Evolutionary conservation across 2,888 invertebrate genomes (phyloP), one percentile per base, ranked within the genome.

Genomic region (Rhabditoides inermis): DNA sequence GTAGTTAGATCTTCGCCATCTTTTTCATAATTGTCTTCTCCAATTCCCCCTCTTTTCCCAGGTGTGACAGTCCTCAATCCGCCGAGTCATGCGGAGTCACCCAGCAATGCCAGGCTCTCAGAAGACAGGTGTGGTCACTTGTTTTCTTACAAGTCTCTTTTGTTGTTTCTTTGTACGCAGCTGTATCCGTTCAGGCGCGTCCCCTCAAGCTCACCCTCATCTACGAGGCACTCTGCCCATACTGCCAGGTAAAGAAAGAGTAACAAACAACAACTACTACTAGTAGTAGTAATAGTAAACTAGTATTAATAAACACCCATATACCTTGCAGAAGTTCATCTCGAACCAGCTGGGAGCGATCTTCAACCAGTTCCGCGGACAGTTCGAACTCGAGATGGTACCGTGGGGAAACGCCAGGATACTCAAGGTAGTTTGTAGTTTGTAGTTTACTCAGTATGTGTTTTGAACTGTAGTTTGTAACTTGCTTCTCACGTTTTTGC

Each of bases 401-500:
- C 74, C 74, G 10, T 74, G 72, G 72, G 74, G 74, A 36, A 74
- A 74, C 53, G 59, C 65, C 10, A 45, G 74, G 42, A 65, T 74
- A 35, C 48, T 73, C 41, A 58, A 65, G 52, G 72, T 72, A n/a
- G n/a, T n/a, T n/a, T n/a, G n/a, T n/a, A n/a, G n/a, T n/a, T n/a
- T n/a, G n/a, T n/a, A n/a, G n/a, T n/a, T n/a, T n/a, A n/a, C n/a
- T n/a, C n/a, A n/a, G n/a, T n/a, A n/a, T n/a, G n/a, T n/a, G n/a
- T n/a, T n/a, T n/a, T n/a, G n/a, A n/a, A n/a, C n/a, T n/a, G n/a
- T n/a, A n/a, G n/a, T n/a, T n/a, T n/a, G n/a, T n/a, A n/a, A n/a
- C n/a, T n/a, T n/a, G n/a, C n/a, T n/a, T n/a, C n/a, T n/a, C n/a
- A n/a, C n/a, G n/a, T n/a, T n/a, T n/a, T n/a, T n/a, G n/a, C n/a